Evolutionary conservation across 1,140 invertebrate species (phyloP), one percentile per base, ranked within the genome.

Genomic region (Pseudomyrmex flavicornis): DNA sequence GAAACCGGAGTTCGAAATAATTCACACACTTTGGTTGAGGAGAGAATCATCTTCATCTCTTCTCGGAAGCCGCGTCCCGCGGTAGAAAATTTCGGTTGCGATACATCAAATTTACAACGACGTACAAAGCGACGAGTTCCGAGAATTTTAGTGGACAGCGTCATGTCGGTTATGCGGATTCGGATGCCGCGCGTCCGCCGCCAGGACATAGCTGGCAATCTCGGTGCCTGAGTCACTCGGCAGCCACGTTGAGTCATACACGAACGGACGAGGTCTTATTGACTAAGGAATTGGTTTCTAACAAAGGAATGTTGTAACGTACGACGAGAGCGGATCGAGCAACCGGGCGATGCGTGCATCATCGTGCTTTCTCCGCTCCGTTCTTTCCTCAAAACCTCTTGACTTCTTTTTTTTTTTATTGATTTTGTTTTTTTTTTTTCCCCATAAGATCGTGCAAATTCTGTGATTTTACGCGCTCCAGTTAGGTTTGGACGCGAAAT

Each of bases 271-370:
- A 83, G 86, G 88, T 88, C 75, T 89, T 92, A 83, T 85, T 86
- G 84, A 68, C 69, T 56, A 75, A 89, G 82, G 83, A 91, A 92
- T 92, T 91, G 90, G 89, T 92, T 93, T 90, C 91, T 85, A 91
- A 93, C 91, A 93, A 93, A 91, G 92, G 91, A 93, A 93, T 92
- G 91, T 91, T 87, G 88, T 83, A 73, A 68, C 70, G n/a, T 26
- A 26, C 26, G 65, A 56, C 73, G 48, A 63, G 26, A 26, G 26
- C 75, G 48, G 17, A 59, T 20, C 54, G 46, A 20, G 68, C 54
- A 63, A 35, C 35, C 26, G 61, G 59, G n/a, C 10, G 20, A 65
- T 66, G 63, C 54, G 50, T 44, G 35, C 63, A 12, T 84, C 22
- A 22, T 59, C 22, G n/a, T 26, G 35, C 70, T 85, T 58, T 66